Evolutionary conservation across 1,140 invertebrate species (phyloP).

Genomic region (Cylas formicarius): DNA sequence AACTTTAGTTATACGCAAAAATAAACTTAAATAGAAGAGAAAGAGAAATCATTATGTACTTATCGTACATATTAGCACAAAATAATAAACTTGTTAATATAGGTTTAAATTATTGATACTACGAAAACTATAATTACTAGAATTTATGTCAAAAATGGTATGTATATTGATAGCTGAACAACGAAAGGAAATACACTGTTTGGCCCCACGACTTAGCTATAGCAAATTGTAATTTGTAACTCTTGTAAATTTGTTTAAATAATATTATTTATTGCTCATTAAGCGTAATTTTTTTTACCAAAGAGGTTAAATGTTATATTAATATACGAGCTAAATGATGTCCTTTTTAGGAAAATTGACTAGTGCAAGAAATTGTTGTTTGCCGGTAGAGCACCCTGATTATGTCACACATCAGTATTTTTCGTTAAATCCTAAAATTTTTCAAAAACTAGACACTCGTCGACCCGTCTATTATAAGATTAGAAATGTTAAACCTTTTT

Average conservation of each 20-base stretch:
- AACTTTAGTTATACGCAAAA: too few species aligned
- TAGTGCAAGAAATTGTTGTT: slow-evolving; percentile 30
- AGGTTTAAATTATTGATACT: background rate
- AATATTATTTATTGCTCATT: slow-evolving; percentile 31
- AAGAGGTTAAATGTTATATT: slow-evolving; percentile 34
- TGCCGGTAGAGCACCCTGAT: slow-evolving; percentile 29
- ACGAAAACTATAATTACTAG: background rate
- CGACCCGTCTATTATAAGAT: background rate
- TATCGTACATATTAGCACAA: background rate
- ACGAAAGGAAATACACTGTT: slow-evolving; percentile 23
- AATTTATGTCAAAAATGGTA: background rate
- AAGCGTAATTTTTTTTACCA: slow-evolving; percentile 33
- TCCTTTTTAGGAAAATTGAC: slow-evolving; percentile 29
- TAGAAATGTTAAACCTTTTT: slow-evolving; percentile 1
- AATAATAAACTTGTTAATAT: background rate
- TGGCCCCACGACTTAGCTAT: slow-evolving; percentile 11
- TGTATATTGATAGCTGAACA: slow-evolving; percentile 21
- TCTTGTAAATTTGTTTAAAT: slow-evolving; percentile 18
- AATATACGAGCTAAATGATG: slow-evolving; percentile 24
- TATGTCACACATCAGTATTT: slow-evolving; percentile 33
- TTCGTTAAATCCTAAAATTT: slow-evolving; percentile 1
- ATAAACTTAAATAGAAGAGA: too few species aligned
- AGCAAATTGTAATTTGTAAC: slow-evolving; percentile 5
- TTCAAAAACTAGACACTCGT: background rate
- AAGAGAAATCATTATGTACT: too few species aligned